Evolutionary conservation across 2,113 vertebrate species (phyloP), one percentile per base, ranked within the genome.

Genomic region (Erinaceus europaeus): DNA sequence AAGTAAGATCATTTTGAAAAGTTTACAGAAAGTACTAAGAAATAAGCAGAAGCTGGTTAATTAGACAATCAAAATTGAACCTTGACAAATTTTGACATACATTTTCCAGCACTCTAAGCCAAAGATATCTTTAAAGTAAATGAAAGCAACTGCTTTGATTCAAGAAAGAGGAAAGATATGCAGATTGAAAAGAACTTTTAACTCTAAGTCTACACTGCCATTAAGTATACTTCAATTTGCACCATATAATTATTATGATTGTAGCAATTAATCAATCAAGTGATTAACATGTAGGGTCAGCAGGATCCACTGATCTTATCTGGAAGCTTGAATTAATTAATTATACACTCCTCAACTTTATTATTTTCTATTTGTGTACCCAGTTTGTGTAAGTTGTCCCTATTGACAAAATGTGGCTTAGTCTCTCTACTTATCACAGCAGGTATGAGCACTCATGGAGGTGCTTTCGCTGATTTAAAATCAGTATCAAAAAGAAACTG

Each of bases 181-280:
- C 94, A 94, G 95, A 96, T 93, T 95, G 95, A 96, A 96, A 96
- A 97, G 95, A 92, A 96, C 92, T 96, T 94, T 96, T 96, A 96
- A 96, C 94, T 96, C 95, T 95, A 96, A 95, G 87, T 94, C 89
- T 95, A 96, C 95, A 96, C 96, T 97, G 96, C 96, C 95, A 97
- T 97, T 97, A 97, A 97, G 92, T 96, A 92, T 96, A 95, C 95
- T 97, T 97, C 96, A 94, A 96, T 97, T 96, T 96, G 92, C 34
- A 97, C 93, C 90, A 94, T 97, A 93, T 97, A 97, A 97, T 97
- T 97, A 98, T 97, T 97, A 97, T 97, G 97, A 97, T 97, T 97
- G 96, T 96, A 96, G 96, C 96, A 97, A 98, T 97, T 98, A 97
- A 98, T 98, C 97, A 98, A 98, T 97, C 97, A 97, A 87, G 95